Evolutionary conservation across 2,888 invertebrate species (phyloP).

Genomic region (Rhamnusium bicolor): DNA sequence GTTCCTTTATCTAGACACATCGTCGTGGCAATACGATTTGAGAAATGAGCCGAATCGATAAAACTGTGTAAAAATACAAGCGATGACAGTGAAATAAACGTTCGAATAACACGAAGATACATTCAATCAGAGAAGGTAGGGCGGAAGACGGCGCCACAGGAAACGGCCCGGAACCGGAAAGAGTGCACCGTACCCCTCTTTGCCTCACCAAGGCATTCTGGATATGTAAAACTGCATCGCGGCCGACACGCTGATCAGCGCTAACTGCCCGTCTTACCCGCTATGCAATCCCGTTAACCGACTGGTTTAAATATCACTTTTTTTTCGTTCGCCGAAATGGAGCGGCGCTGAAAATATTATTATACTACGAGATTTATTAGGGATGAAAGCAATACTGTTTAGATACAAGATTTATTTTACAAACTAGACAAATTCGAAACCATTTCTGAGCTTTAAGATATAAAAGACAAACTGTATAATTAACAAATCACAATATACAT

Average conservation of each 20-base stretch:
- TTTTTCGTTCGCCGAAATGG: background rate
- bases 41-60: conserved; percentile 50
- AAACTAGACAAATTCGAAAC: too few species aligned
- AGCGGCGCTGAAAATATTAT: too few species aligned
- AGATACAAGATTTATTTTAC: too few species aligned
- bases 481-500: too few species aligned
- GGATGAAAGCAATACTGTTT: too few species aligned
- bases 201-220: conserved; percentile 31
- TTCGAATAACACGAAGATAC: conserved; percentile 64
- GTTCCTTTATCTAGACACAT: conserved; percentile 2
- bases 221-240: conserved; percentile 51
- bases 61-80: conserved; percentile 50
- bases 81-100: conserved; percentile 63
- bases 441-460: too few species aligned
- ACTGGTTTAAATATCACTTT: background rate
- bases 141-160: conserved; percentile 65
- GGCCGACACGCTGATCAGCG: conserved; percentile 33
- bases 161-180: conserved; percentile 66
- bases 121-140: conserved; percentile 64
- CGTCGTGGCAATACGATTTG: conserved; percentile 1
- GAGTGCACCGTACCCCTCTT: conserved; percentile 51
- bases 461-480: too few species aligned
- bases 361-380: too few species aligned
- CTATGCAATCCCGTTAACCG: background rate
- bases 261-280: background rate